Evolutionary conservation across 2,888 invertebrate genomes (phyloP).

Genomic region (Hyposoter didymator): DNA sequence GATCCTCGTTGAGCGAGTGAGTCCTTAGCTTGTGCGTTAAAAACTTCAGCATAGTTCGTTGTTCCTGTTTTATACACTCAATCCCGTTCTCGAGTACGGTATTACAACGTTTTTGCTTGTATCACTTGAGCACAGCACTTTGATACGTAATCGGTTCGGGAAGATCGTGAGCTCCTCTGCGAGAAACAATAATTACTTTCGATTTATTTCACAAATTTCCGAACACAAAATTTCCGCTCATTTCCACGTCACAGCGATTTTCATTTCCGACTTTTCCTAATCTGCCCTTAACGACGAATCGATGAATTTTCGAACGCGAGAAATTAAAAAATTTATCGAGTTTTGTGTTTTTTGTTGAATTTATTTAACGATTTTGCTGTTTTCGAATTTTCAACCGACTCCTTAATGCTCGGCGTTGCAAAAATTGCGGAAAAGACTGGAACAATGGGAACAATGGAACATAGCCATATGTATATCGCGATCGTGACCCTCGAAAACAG

Average conservation of each 20-base stretch:
- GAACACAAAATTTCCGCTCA: no score
- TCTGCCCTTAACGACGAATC: no score
- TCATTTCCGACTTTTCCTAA: no score
- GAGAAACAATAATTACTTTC: background rate
- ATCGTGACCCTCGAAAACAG: conserved; percentile 29
- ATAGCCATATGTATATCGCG: background rate
- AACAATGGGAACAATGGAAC: background rate
- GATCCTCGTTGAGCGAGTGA: conserved; percentile 94
- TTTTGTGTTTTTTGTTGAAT: no score
- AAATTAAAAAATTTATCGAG: no score
- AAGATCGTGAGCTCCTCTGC: background rate
- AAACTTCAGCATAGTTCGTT: conserved; percentile 93
- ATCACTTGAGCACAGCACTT: background rate
- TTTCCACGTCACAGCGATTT: no score
- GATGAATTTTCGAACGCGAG: no score
- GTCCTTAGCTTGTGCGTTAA: conserved; percentile 94
- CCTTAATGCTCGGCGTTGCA: no score
- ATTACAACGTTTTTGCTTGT: conserved; percentile 16
- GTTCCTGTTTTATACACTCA: conserved; percentile 71
- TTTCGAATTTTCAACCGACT: background rate
- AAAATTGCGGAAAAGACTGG: background rate
- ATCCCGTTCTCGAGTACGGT: conserved; percentile 47
- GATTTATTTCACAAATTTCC: background rate
- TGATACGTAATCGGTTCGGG: background rate
- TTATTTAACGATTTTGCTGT: background rate